Conservation (phyloP, 2,113 vertebrate genomes). For the Connochaetes taurinus region DNA sequence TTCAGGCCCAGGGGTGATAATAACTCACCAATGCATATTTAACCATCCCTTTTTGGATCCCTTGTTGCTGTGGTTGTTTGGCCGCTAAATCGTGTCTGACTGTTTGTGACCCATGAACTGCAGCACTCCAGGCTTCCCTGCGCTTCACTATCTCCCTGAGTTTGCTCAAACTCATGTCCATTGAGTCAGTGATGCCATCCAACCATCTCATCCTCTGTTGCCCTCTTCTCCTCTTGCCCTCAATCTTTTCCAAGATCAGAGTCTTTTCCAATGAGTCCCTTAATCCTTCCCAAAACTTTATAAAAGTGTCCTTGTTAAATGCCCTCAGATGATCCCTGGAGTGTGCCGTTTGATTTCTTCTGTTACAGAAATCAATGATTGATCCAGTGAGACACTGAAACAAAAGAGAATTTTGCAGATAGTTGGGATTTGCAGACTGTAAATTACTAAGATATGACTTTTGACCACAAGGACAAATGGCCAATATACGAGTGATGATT, state of each 20-base stretch:
- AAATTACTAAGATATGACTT: background rate
- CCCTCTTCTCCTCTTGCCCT: background rate
- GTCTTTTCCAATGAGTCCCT: background rate
- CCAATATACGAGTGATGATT: background rate
- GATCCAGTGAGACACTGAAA: background rate
- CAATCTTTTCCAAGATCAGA: background rate
- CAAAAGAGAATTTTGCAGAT: background rate
- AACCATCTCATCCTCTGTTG: background rate
- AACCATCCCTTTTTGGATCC: background rate
- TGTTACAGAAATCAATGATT: background rate
- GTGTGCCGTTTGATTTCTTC: background rate
- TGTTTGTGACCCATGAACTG: background rate
- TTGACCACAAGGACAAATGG: background rate
- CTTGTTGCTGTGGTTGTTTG: background rate
- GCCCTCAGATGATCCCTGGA: background rate
- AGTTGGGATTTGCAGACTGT: background rate
- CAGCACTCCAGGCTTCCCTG: background rate
- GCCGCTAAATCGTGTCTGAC: background rate
- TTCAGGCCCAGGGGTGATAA: background rate
- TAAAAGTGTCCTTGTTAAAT: background rate
- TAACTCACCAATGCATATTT: background rate
- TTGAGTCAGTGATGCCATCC: background rate
- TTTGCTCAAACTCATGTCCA: background rate
- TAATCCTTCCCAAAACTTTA: background rate
- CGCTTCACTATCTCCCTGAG: background rate